Percentiles rank a stretch among this genome's conserved stretches.
Evolutionary conservation across 2,888 invertebrate species (phyloP).

Genomic region (Mesorhabditis sp.): DNA sequence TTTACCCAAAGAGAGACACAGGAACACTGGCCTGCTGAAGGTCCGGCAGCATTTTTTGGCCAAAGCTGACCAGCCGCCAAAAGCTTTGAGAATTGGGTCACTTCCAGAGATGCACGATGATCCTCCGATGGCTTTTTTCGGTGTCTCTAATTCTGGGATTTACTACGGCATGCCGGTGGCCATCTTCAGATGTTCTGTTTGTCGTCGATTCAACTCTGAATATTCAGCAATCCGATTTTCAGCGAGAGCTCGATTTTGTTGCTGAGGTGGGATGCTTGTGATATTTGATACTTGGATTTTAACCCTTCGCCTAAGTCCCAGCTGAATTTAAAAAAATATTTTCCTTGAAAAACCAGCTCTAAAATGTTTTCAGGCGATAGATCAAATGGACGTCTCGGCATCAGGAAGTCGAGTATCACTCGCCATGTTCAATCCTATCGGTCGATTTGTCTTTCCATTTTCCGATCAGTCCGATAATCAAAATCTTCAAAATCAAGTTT

Average conservation of each 20-base stretch:
- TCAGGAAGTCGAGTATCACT: constrained; percentile 29
- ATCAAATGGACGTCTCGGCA: constrained; percentile 15
- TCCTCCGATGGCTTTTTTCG: neutral
- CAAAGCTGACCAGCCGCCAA: too few relatives aligned
- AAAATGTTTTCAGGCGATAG: constrained; percentile 11
- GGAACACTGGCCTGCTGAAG: too few relatives aligned
- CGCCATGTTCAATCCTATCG: constrained; percentile 49
- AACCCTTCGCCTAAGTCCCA: neutral
- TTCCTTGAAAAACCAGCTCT: constrained; percentile 16
- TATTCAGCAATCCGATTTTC: constrained; percentile 38
- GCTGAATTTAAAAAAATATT: constrained; percentile 16
- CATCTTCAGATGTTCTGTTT: constrained; percentile 42
- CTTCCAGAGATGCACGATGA: constrained; percentile 4
- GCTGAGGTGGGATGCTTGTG: constrained; percentile 20
- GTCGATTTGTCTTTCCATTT: constrained; percentile 33
- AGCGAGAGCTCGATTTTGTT: constrained; percentile 29
- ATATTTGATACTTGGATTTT: neutral
- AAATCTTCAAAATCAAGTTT: constrained; percentile 9
- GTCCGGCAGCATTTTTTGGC: too few relatives aligned
- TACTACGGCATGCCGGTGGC: constrained; percentile 34
- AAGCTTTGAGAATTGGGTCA: neutral
- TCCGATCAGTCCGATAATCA: constrained; percentile 8
- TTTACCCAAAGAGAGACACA: too few relatives aligned
- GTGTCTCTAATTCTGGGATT: neutral
- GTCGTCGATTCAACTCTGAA: constrained; percentile 45